These are phyloP conservation scores for Ligdia adustata DNA, from an alignment of 2,888 invertebrate species.

Conservation along the genomic window DNA sequence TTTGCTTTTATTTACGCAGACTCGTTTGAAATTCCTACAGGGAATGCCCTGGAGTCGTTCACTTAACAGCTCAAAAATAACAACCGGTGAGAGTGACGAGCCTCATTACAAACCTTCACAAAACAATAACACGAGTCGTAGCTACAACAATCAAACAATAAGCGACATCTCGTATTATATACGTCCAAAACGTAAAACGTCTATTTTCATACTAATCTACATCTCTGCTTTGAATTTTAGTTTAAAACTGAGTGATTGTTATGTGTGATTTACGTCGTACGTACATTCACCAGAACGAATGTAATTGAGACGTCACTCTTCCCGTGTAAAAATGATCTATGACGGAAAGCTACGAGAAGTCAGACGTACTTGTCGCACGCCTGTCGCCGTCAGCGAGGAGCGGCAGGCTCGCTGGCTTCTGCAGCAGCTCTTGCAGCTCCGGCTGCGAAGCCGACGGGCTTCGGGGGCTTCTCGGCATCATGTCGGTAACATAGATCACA, in stretches of 20 bases:
- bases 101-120: conserved; percentile 6
- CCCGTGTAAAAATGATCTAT: conserved; percentile 42
- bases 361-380: conserved; percentile 67
- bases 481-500: conserved; percentile 51
- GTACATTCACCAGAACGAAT: conserved; percentile 65
- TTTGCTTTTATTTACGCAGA: conserved; percentile 38
- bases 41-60: not conserved
- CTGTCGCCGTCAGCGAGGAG: conserved; percentile 54
- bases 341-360: conserved; percentile 47
- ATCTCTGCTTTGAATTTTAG: conserved; percentile 38
- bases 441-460: conserved; percentile 55
- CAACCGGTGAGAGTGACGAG: not conserved
- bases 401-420: conserved; percentile 60
- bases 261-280: conserved; percentile 53
- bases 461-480: conserved; percentile 63
- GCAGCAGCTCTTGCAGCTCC: conserved; percentile 73
- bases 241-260: conserved; percentile 53
- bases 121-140: conserved; percentile 19
- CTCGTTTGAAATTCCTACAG: conserved; percentile 12
- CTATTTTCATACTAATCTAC: conserved; percentile 32
- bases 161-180: conserved; percentile 25
- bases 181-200: conserved; percentile 32
- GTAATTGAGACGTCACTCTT: conserved; percentile 60
- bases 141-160: conserved; percentile 33
- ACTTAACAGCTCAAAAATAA: not conserved